Evolutionary conservation across 2,113 vertebrate species (phyloP).

Genomic region (Lagopus leucura): DNA sequence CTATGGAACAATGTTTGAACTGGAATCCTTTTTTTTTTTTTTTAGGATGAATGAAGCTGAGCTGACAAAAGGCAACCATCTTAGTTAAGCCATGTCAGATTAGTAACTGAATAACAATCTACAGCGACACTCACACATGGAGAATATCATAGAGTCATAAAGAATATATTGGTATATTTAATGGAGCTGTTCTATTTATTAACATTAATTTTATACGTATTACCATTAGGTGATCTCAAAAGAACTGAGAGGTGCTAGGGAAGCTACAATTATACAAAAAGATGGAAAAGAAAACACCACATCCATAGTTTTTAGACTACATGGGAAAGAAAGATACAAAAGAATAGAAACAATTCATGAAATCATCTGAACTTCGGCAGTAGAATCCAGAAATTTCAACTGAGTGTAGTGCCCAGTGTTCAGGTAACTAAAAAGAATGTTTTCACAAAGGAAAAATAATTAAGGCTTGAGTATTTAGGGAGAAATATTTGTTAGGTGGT

Average conservation of each 20-base stretch:
- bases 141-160: background rate
- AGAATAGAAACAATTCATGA: background rate
- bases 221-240: background rate
- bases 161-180: background rate
- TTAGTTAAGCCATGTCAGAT: background rate
- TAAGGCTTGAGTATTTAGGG: background rate
- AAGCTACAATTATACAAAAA: rapidly evolving
- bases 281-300: background rate
- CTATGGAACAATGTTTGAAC: background rate
- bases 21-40: background rate
- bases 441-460: background rate
- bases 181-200: background rate
- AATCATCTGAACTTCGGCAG: background rate
- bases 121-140: background rate
- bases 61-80: background rate
- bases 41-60: background rate
- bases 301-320: background rate
- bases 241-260: background rate
- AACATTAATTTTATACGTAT: background rate
- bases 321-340: background rate
- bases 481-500: background rate
- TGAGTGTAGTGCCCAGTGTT: rapidly evolving
- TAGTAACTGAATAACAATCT: background rate
- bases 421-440: background rate
- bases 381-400: background rate